Evolutionary conservation across 1,140 invertebrate genomes (phyloP).

Genomic region (Drosophila paulistorum): DNA sequence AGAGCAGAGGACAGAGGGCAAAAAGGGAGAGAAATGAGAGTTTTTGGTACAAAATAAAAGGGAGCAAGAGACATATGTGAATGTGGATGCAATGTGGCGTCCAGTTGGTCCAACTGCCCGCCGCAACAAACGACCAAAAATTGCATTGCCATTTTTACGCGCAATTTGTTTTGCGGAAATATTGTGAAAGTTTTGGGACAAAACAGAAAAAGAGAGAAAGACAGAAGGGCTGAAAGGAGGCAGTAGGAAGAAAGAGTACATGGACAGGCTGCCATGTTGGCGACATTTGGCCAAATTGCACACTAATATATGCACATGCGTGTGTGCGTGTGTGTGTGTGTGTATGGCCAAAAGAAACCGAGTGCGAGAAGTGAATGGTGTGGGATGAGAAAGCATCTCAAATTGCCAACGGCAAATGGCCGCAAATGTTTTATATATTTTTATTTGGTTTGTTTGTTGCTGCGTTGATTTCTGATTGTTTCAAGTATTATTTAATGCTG

Average conservation of each 20-base stretch:
- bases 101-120: conserved; percentile 74
- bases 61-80: conserved; percentile 56
- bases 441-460: conserved; percentile 65
- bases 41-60: too few species aligned
- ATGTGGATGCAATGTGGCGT: conserved; percentile 78
- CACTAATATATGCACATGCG: conserved; percentile 57
- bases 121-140: conserved; percentile 80
- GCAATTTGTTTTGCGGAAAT: conserved; percentile 81
- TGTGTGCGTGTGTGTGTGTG: conserved; percentile 13
- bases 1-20: background rate
- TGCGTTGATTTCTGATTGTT: conserved; percentile 80
- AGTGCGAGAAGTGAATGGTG: background rate
- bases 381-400: conserved; percentile 14
- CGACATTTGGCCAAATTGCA: conserved; percentile 80
- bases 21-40: background rate
- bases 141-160: conserved; percentile 81
- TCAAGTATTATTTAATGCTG: conserved; percentile 77
- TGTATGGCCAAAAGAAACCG: conserved; percentile 9
- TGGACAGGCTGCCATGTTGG: conserved; percentile 72
- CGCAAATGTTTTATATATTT: conserved; percentile 74
- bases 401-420: conserved; percentile 70
- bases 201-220: background rate
- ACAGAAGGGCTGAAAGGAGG: background rate
- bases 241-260: conserved; percentile 16
- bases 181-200: conserved; percentile 73